phyloP scores from a whole-genome alignment of 2,888 invertebrate species.

The Himalopsyche kuldschensis region DNA sequence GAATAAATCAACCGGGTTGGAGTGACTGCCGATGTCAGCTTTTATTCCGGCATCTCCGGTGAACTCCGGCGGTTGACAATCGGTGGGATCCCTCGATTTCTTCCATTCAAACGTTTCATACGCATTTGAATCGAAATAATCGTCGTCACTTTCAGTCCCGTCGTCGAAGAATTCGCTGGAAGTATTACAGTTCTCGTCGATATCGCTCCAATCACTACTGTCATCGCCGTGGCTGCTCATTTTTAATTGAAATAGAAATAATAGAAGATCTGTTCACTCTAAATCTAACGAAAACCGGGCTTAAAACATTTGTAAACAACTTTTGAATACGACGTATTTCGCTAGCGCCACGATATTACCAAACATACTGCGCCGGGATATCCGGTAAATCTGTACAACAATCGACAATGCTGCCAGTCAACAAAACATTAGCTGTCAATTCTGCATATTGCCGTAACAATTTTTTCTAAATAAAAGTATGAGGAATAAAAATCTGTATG shows the following conservation, averaged over 20 bases:
- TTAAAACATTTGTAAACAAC: too few species aligned
- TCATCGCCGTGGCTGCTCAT: not conserved
- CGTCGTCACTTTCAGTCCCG: not conserved
- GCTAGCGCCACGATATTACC: too few species aligned
- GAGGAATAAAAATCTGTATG: too few species aligned
- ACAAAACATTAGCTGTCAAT: too few species aligned
- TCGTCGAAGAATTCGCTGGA: not conserved
- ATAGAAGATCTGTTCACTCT: too few species aligned
- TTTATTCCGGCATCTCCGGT: not conserved
- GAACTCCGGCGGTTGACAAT: constrained; percentile 2
- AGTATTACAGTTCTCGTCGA: not conserved
- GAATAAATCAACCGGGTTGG: not conserved
- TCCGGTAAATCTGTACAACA: too few species aligned
- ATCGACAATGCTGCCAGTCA: too few species aligned
- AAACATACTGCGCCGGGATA: too few species aligned
- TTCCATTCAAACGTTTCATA: constrained; percentile 7
- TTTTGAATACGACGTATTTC: too few species aligned
- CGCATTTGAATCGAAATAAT: not conserved
- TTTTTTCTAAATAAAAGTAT: too few species aligned
- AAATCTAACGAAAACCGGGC: too few species aligned
- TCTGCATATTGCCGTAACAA: too few species aligned
- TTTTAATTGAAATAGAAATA: not conserved
- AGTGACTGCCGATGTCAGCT: not conserved
- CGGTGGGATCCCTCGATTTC: not conserved
- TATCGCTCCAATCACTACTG: not conserved